A percentile compares a stretch with the other conserved stretches of the same genome.
Conservation (phyloP, 2,797 vertebrate genomes). For the Tadarida brasiliensis region DNA sequence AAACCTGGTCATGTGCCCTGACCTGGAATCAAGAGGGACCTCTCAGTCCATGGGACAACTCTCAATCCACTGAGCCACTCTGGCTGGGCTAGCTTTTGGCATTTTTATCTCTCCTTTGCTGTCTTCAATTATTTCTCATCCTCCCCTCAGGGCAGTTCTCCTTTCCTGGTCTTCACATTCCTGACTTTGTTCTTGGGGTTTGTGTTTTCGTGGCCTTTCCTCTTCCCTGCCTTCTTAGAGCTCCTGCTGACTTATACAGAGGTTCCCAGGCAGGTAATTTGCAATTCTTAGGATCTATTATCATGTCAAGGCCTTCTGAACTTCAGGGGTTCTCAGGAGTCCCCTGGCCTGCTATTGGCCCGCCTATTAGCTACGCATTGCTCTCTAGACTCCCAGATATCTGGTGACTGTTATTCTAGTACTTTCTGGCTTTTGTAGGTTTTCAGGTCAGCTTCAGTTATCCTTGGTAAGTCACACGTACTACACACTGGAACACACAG, state of each 20-base stretch:
- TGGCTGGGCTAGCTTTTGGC: not conserved
- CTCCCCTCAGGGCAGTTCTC: not conserved
- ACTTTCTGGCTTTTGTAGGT: not conserved
- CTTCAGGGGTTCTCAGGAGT: constrained; percentile 10
- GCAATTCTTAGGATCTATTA: not conserved
- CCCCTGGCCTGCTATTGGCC: not conserved
- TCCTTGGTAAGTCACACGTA: not conserved
- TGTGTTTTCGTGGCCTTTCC: not conserved
- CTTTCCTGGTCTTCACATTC: not conserved
- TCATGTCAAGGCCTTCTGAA: not conserved
- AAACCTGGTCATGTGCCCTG: not conserved
- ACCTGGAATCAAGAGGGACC: not conserved
- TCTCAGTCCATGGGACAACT: not conserved
- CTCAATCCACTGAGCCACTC: not conserved
- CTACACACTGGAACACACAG: not conserved
- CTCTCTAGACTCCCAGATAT: not conserved
- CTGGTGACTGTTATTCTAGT: not conserved
- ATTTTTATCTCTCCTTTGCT: constrained; percentile 35
- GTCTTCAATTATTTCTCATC: not conserved
- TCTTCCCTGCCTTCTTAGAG: not conserved
- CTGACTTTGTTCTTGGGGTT: constrained; percentile 26
- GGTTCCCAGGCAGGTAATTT: not conserved
- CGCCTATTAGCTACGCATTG: not conserved
- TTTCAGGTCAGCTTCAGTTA: not conserved
- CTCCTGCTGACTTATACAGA: not conserved